Evolutionary conservation across 1,140 invertebrate species (phyloP), one percentile per base, ranked within the genome.

Genomic region (Neelides sp.): DNA sequence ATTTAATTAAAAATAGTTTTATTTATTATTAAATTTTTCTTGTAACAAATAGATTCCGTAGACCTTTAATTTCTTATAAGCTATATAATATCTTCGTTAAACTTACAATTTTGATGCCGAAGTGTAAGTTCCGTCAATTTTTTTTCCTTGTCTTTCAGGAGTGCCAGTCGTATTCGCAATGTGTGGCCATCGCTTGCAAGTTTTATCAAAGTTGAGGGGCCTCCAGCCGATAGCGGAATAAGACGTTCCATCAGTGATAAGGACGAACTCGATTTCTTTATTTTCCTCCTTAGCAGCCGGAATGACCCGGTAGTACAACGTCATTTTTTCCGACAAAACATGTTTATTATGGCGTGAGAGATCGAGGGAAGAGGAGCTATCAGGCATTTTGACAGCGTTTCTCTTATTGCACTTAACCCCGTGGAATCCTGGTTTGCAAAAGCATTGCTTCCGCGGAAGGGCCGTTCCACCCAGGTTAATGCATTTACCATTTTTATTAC

Each of bases 161-260:
- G 32, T 35, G 4, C 20, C 15, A 3, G 53, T 50, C 13, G 52
- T 40, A 15, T 59, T 53, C 22, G 24, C 35, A 48, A 59, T 59
- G 30, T 32, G 54, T 12, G 58, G 58, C 54, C 54, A 59, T 19
- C 54, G 24, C 26, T 55, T 54, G 23, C 56, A 58, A 24, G 48
- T 43, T 44, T 54, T 58, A 22, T 50, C 35, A 5, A 54, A 37
- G 5, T 19, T 17, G 15, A 44, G 12, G n/a, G 50, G 57, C 28
- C 53, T 68, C 85, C 85, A 89, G 8, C 86, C 86, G 8, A 90
- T 35, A 53, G 79, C 88, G n/a, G 82, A 79, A 72, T 89, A 94
- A 12, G 82, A 83, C 1, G 80, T 83, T 1, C 83, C 77, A 60
- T 90, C 88, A 4, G 83, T 83, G 20, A 83, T 75, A 60, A 90